Evolutionary conservation across 1,140 invertebrate genomes (phyloP), one percentile per base, ranked within the genome.

Genomic region (Drosophila micromelanica): DNA sequence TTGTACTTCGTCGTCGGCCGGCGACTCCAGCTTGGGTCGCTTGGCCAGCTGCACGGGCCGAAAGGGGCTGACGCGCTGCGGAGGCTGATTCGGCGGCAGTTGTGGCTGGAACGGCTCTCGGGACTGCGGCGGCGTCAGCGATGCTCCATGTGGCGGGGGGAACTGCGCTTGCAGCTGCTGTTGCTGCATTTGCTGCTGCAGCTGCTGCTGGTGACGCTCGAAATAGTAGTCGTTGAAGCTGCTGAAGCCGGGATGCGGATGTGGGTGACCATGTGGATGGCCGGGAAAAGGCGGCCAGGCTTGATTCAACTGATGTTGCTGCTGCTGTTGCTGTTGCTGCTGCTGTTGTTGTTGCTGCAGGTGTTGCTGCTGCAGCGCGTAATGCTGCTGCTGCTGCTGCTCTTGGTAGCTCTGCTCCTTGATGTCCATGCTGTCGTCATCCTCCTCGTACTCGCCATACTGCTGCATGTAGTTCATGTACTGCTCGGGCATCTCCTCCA

Each of bases 391-490:
- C 17, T 89, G 77, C 20, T 90, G 86, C 23, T 90, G 86, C 46
- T 86, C 78, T 59, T 89, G 84, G 23, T 87, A 87, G 59, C 72
- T 79, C 35, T 87, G 85, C 40, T 91, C 82, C 48, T 86, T 87
- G 32, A 75, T 49, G 30, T 86, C 81, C 81, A 87, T 78, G 27
- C 90, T 91, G 49, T 91, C 90, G 0, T 91, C 90, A 4, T 91
- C 90, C 52, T 91, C 90, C 46, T 91, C 87, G 51, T 91, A 91
- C 12, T 90, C 90, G 8, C 90, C 87, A 27, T 91, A 91, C 48
- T 91, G 86, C n/a, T 89, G 85, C 86, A 91, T 91, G 49, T 91
- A 91, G 45, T 67, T 76, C 68, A 90, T 81, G 23, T 91, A 91
- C 43, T 91, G 90, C 57, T 91, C 90, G 2, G 90, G 90, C 65